Percentiles rank a stretch among this genome's conserved stretches.
Conservation (phyloP, 2,888 invertebrate genomes). For the Orgyia antiqua region DNA sequence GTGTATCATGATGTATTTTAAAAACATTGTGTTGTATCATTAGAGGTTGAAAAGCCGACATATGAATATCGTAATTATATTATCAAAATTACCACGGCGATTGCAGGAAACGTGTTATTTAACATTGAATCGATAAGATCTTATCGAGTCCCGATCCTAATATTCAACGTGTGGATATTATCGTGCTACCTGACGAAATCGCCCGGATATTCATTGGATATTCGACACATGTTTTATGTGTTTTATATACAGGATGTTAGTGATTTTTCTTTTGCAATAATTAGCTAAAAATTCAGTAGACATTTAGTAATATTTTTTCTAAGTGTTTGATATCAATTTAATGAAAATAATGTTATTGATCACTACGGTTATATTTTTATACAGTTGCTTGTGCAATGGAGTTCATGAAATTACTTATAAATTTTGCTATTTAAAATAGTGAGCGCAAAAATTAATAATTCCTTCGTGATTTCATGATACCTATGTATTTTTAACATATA, state of each 20-base stretch:
- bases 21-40: constrained; percentile 48
- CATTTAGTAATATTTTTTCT: too few relatives aligned
- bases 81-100: constrained; percentile 74
- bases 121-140: constrained; percentile 68
- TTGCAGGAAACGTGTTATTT: constrained; percentile 78
- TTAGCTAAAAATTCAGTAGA: too few relatives aligned
- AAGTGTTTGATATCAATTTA: too few relatives aligned
- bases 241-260: constrained; percentile 36
- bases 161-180: constrained; percentile 75
- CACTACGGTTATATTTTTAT: too few relatives aligned
- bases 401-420: too few relatives aligned
- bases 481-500: too few relatives aligned
- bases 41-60: constrained; percentile 56
- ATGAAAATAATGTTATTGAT: too few relatives aligned
- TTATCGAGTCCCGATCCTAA: constrained; percentile 67
- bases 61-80: constrained; percentile 71
- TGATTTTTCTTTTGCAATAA: too few relatives aligned
- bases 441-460: too few relatives aligned
- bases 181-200: constrained; percentile 67
- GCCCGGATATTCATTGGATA: constrained; percentile 51
- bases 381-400: too few relatives aligned
- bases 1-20: constrained; percentile 23
- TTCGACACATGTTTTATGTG: constrained; percentile 46
- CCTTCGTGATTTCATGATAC: too few relatives aligned
- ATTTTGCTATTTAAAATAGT: too few relatives aligned